Conservation (phyloP, 2,888 invertebrate genomes). For the Sinodicranocentrus sp. region DNA sequence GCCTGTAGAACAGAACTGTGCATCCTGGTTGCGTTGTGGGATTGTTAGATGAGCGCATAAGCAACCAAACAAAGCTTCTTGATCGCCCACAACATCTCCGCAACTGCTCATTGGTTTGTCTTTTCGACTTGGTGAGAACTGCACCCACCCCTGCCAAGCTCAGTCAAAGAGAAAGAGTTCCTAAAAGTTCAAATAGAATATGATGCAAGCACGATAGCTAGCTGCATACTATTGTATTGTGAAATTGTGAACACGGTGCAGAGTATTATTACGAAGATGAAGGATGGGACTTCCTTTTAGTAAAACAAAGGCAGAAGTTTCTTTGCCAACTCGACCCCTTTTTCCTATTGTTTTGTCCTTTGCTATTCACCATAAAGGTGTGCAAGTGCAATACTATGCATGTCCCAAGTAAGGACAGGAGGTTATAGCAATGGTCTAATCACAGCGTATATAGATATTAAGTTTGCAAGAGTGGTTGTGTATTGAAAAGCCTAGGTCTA, state of each 20-base stretch:
- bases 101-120: constrained; percentile 61
- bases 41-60: constrained; percentile 61
- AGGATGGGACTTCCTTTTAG: constrained; percentile 34
- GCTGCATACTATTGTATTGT: neutral
- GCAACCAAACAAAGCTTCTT: constrained; percentile 59
- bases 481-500: no score
- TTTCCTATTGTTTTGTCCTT: neutral
- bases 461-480: no score
- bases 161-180: constrained; percentile 26
- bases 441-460: no score
- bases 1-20: no score
- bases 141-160: constrained; percentile 49
- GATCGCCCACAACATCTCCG: constrained; percentile 61
- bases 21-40: constrained; percentile 39
- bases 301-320: constrained; percentile 29
- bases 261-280: neutral
- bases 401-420: no score
- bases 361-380: no score
- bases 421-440: no score
- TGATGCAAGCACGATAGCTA: neutral
- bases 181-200: constrained; percentile 24
- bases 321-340: constrained; percentile 42
- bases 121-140: constrained; percentile 50
- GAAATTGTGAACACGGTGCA: no score
- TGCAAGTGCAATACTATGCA: no score